These are phyloP conservation scores for Hemicordylus capensis DNA, from an alignment of 2,113 vertebrate species.

Conservation along the genomic window DNA sequence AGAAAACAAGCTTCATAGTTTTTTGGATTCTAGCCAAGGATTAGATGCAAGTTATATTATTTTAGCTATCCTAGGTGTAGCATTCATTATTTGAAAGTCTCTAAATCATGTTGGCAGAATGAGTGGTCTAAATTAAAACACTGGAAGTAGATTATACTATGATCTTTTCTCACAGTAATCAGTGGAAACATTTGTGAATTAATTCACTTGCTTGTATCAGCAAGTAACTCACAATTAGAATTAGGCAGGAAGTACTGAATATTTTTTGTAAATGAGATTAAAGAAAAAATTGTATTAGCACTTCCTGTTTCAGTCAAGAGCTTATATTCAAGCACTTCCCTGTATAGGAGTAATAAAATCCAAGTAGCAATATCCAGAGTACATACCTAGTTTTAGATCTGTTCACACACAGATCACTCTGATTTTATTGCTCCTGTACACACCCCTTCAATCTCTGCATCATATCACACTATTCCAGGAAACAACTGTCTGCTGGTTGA, in stretches of 20 bases:
- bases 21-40: background rate
- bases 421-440: slow-evolving; percentile 2
- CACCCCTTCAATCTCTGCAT: background rate
- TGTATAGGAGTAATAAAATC: background rate
- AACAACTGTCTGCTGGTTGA: background rate
- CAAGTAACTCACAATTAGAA: background rate
- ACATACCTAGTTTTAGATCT: background rate
- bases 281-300: background rate
- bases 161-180: background rate
- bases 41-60: background rate
- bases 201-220: background rate
- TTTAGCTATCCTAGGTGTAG: background rate
- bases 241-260: background rate
- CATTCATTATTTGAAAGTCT: too few relatives aligned
- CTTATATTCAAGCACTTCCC: background rate
- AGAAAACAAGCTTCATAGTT: background rate
- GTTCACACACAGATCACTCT: background rate
- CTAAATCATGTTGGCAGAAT: too few relatives aligned
- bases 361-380: background rate
- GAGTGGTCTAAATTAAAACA: background rate
- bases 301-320: background rate
- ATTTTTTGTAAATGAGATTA: background rate
- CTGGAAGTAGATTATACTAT: background rate
- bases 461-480: background rate
- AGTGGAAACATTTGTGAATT: background rate